These are phyloP conservation scores for Todiramphus saurophagus DNA, from an alignment of 2,113 vertebrate species.

Conservation along the genomic window DNA sequence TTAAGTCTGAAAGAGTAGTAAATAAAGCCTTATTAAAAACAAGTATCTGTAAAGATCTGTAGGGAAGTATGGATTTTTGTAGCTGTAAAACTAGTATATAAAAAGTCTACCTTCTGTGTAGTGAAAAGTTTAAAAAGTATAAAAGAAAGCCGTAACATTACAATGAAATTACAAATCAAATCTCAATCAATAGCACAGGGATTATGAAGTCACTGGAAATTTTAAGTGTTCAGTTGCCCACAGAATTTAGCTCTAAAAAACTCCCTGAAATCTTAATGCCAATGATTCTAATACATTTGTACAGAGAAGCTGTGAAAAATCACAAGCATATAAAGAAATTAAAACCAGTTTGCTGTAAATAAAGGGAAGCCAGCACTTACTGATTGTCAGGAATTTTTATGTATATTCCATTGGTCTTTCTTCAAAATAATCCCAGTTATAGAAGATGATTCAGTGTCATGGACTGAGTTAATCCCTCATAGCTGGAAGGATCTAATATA, in stretches of 20 bases:
- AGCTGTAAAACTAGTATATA: neutral
- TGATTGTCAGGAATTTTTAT: neutral
- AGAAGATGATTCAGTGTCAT: neutral
- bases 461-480: neutral
- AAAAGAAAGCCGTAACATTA: neutral
- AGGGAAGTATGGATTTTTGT: neutral
- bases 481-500: neutral
- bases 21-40: neutral
- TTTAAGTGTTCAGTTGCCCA: neutral
- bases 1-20: neutral
- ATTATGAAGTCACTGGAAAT: neutral
- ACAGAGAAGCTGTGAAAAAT: neutral
- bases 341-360: neutral
- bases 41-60: neutral
- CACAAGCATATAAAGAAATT: neutral
- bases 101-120: neutral
- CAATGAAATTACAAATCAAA: neutral
- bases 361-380: conserved; percentile 15
- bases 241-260: neutral
- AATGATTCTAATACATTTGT: neutral
- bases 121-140: neutral
- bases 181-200: neutral
- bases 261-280: neutral
- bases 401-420: neutral
- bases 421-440: neutral